A percentile compares a stretch with the other conserved stretches of the same genome.
phyloP scores from a whole-genome alignment of 1,140 invertebrate genomes.

The Drosophila subobscura region DNA sequence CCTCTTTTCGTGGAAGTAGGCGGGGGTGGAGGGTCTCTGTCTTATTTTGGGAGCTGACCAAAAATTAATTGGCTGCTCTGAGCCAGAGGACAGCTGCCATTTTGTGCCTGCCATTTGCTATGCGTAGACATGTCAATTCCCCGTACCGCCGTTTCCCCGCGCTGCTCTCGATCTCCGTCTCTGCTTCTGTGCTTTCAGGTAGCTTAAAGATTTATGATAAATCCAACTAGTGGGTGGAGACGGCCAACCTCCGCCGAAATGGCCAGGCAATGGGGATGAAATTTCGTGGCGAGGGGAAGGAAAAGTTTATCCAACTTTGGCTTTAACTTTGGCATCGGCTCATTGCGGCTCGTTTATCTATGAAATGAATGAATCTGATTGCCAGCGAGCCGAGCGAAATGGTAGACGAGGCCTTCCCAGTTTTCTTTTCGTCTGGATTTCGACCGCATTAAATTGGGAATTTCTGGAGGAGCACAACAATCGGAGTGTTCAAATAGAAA shows the following conservation, averaged over 20 bases:
- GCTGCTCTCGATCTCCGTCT: neutral
- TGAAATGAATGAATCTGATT: slow-evolving; percentile 70
- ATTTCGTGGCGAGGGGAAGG: neutral
- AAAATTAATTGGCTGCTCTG: slow-evolving; percentile 76
- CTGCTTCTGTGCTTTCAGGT: slow-evolving; percentile 36
- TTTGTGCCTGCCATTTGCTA: slow-evolving; percentile 61
- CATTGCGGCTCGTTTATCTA: slow-evolving; percentile 75
- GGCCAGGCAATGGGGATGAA: neutral
- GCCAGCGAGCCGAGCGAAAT: slow-evolving; percentile 19
- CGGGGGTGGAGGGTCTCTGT: slow-evolving; percentile 8
- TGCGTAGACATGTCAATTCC: slow-evolving; percentile 70
- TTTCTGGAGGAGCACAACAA: neutral
- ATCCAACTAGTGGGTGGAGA: slow-evolving; percentile 44
- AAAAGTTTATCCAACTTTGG: slow-evolving; percentile 69
- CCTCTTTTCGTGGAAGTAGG: slow-evolving; percentile 17
- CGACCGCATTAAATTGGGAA: slow-evolving; percentile 3
- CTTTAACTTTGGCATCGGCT: slow-evolving; percentile 66
- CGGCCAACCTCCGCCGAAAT: slow-evolving; percentile 12
- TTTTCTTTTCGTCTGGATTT: slow-evolving; percentile 22
- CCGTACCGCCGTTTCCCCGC: slow-evolving; percentile 4
- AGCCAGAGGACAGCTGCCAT: slow-evolving; percentile 70
- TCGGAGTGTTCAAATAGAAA: slow-evolving; percentile 33
- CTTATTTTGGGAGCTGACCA: slow-evolving; percentile 49
- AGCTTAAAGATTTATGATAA: slow-evolving; percentile 81
- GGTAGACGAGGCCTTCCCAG: slow-evolving; percentile 34